Percentiles rank a stretch among this genome's conserved stretches.
Conservation (phyloP, 2,797 vertebrate genomes). For the Tadarida brasiliensis region DNA sequence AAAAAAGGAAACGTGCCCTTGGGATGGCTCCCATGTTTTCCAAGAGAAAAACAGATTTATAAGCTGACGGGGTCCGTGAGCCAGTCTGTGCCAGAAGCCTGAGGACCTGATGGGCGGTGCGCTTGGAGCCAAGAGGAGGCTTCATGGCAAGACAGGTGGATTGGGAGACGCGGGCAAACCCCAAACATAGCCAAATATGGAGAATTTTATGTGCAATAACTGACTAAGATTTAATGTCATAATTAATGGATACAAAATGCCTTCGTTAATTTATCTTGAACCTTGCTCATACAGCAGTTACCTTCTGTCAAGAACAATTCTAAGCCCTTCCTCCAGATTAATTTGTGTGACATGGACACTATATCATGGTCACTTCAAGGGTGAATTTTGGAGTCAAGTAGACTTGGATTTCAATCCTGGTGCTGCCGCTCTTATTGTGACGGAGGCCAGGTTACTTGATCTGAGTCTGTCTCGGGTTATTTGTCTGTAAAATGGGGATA, state of each 20-base stretch:
- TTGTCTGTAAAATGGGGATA: neutral
- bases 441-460: neutral
- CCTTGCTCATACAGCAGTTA: neutral
- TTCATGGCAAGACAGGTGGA: neutral
- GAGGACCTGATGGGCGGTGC: fast-evolving
- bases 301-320: neutral
- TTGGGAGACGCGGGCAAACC: neutral
- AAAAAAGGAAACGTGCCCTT: neutral
- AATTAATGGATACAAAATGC: neutral
- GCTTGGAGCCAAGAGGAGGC: fast-evolving
- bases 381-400: too few species aligned
- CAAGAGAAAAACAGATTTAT: neutral
- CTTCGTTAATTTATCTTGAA: neutral
- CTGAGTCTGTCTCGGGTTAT: neutral
- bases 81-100: too few species aligned
- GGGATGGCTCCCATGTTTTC: neutral
- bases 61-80: neutral
- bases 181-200: fast-evolving
- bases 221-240: too few species aligned
- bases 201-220: neutral
- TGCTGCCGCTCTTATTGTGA: neutral
- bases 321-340: neutral
- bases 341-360: neutral
- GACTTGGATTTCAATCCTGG: neutral
- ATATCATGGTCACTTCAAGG: fast-evolving